These are phyloP conservation scores for Callocephalon fimbriatum DNA, from an alignment of 2,113 vertebrate genomes.

Conservation along the genomic window DNA sequence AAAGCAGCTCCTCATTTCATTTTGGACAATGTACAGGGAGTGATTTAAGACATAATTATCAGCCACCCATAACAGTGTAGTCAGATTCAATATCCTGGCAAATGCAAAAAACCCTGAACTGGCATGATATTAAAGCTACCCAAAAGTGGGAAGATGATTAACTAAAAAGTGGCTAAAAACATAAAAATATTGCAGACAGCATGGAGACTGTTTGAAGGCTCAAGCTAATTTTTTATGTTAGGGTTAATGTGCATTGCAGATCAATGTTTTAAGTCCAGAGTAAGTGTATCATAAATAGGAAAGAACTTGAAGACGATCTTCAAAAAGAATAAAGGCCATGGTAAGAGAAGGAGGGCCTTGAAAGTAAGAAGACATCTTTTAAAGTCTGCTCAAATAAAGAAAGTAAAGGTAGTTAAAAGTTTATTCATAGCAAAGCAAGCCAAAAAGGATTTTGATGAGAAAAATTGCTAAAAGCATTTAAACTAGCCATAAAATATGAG, in stretches of 20 bases:
- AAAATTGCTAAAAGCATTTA: slow-evolving; percentile 11
- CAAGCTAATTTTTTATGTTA: neutral
- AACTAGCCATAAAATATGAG: neutral
- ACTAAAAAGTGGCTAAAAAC: neutral
- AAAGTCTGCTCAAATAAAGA: neutral
- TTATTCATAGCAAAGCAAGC: neutral
- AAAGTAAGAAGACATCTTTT: neutral
- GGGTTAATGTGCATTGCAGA: neutral
- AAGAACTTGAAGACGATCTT: neutral
- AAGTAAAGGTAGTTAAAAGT: neutral
- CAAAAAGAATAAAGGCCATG: neutral
- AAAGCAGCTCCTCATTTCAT: neutral
- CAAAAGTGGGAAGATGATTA: neutral
- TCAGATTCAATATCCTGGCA: neutral
- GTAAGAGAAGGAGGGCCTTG: neutral
- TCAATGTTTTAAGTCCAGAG: neutral
- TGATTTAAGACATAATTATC: neutral
- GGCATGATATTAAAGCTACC: neutral
- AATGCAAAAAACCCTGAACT: neutral
- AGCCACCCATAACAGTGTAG: neutral
- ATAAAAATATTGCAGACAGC: neutral
- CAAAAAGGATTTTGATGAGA: neutral
- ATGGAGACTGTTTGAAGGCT: neutral
- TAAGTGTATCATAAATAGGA: neutral
- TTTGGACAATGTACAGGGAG: neutral